Conservation (phyloP, 1,140 invertebrate genomes). For the Cyrtorhinus lividipennis region DNA sequence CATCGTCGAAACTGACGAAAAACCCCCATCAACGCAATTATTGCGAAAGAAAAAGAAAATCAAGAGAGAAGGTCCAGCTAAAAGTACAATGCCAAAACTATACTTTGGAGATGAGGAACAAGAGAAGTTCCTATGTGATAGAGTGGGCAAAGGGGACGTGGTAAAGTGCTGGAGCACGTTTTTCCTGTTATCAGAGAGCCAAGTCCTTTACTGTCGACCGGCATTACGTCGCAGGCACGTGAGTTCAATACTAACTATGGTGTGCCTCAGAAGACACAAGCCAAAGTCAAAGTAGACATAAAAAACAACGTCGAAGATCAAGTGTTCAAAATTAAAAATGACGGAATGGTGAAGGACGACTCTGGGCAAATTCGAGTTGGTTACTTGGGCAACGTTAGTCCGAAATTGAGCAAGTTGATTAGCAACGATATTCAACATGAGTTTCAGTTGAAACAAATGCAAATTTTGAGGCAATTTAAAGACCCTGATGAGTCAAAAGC, state of each 20-base stretch:
- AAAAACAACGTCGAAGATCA: conserved; percentile 22
- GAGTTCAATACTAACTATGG: no score
- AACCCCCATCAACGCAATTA: conserved; percentile 63
- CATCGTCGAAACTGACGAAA: conserved; percentile 72
- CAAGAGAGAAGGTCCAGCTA: not conserved
- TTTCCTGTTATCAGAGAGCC: conserved; percentile 19
- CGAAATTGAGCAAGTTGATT: conserved; percentile 18
- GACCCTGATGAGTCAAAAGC: no score
- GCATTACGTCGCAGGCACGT: conserved; percentile 22
- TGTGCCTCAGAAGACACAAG: no score
- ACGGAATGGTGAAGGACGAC: no score
- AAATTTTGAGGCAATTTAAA: not conserved
- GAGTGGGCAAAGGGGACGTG: conserved; percentile 35
- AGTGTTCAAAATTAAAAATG: no score
- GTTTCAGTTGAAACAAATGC: conserved; percentile 14
- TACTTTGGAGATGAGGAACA: conserved; percentile 10
- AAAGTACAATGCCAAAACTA: not conserved
- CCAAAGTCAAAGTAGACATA: no score
- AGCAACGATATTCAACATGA: conserved; percentile 13
- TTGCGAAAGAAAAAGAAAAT: conserved; percentile 39
- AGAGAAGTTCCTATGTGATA: not conserved
- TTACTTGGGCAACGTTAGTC: conserved; percentile 17
- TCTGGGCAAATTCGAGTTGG: conserved; percentile 21
- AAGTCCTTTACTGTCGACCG: conserved; percentile 20
- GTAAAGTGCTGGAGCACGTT: conserved; percentile 24